These are phyloP conservation scores for Hermaeophaga mercurialis DNA, from an alignment of 2,888 invertebrate species.

Conservation along the genomic window DNA sequence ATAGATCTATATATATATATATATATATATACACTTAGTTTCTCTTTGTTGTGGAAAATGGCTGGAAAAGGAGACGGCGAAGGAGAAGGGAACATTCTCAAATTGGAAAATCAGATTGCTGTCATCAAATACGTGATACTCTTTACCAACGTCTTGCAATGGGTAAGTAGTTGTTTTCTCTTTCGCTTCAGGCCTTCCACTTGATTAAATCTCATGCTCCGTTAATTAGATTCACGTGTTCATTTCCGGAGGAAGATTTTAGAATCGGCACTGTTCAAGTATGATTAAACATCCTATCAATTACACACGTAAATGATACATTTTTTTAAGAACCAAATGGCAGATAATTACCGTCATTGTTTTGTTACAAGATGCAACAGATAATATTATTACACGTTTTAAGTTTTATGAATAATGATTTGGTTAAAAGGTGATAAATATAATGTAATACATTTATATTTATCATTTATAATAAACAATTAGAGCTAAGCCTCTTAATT, in stretches of 20 bases:
- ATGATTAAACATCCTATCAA: too few species aligned
- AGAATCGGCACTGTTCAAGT: too few species aligned
- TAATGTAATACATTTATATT: too few species aligned
- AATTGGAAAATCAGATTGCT: constrained; percentile 76
- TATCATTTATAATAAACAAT: too few species aligned
- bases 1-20: constrained; percentile 5
- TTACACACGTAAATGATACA: too few species aligned
- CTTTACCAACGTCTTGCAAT: constrained; percentile 78
- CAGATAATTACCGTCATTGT: too few species aligned
- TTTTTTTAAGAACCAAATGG: too few species aligned
- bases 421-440: too few species aligned
- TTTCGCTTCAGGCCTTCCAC: background rate
- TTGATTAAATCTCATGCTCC: background rate
- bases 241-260: background rate
- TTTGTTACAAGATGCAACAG: too few species aligned
- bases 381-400: too few species aligned
- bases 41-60: constrained; percentile 55
- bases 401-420: too few species aligned
- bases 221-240: background rate
- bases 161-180: constrained; percentile 65
- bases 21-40: constrained; percentile 14
- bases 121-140: constrained; percentile 82
- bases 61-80: constrained; percentile 64
- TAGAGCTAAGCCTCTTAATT: too few species aligned
- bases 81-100: constrained; percentile 62